Percentiles rank a stretch among this genome's conserved stretches.
Conservation (phyloP, 2,797 vertebrate genomes). For the Monodelphis domestica region DNA sequence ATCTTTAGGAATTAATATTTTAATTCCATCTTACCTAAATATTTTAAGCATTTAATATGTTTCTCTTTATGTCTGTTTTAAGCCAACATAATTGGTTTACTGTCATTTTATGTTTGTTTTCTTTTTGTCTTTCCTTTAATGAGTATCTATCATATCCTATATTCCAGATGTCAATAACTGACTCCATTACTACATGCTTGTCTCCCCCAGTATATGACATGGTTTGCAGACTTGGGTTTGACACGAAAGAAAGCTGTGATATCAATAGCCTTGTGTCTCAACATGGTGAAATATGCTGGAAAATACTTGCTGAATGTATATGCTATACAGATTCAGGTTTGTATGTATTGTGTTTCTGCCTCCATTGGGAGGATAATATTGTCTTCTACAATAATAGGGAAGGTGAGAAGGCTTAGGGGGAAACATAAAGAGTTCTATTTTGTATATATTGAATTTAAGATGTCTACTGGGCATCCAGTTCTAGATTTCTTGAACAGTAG, state of each 20-base stretch:
- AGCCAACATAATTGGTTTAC: neutral
- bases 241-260: slow-evolving; percentile 70
- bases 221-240: slow-evolving; percentile 85
- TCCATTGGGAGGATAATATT: neutral
- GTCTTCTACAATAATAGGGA: neutral
- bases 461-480: neutral
- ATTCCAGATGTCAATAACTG: slow-evolving; percentile 75
- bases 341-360: slow-evolving; percentile 51
- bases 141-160: slow-evolving; percentile 18
- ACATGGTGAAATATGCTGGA: slow-evolving; percentile 81
- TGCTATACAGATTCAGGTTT: slow-evolving; percentile 80
- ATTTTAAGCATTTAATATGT: neutral
- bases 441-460: neutral
- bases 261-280: slow-evolving; percentile 77
- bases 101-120: neutral
- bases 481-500: neutral
- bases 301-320: slow-evolving; percentile 75
- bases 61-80: neutral
- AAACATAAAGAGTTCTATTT: neutral
- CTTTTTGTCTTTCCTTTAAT: slow-evolving; percentile 20
- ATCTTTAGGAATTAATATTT: neutral
- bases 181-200: slow-evolving; percentile 81
- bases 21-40: neutral
- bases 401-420: neutral
- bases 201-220: slow-evolving; percentile 83